These are phyloP conservation scores for Venusia cambrica DNA, from an alignment of 2,888 invertebrate genomes.

Conservation along the genomic window DNA sequence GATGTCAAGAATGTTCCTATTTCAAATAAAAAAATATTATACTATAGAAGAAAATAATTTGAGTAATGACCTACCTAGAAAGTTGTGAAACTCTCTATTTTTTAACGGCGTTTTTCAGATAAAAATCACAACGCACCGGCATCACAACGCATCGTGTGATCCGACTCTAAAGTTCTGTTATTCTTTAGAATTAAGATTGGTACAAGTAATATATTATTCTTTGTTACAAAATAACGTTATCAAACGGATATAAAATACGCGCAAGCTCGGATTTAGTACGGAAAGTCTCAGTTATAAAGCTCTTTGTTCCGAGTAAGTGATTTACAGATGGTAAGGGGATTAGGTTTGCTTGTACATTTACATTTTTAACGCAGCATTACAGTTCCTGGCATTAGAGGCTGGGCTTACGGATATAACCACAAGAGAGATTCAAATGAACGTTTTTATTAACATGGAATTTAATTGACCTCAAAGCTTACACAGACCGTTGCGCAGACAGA, in stretches of 20 bases:
- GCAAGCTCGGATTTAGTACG: slow-evolving; percentile 25
- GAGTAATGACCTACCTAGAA: too few relatives aligned
- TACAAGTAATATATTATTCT: too few relatives aligned
- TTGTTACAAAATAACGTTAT: slow-evolving; percentile 24
- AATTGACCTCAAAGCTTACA: not conserved
- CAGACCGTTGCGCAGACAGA: too few relatives aligned
- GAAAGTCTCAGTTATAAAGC: slow-evolving; percentile 31
- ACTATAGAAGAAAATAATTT: too few relatives aligned
- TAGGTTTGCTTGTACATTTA: slow-evolving; percentile 30
- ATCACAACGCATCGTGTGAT: too few relatives aligned
- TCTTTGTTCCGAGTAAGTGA: slow-evolving; percentile 36
- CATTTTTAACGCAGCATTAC: slow-evolving; percentile 24
- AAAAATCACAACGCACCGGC: too few relatives aligned
- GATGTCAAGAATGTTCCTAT: too few relatives aligned
- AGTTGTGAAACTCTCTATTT: too few relatives aligned
- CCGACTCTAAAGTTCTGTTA: too few relatives aligned
- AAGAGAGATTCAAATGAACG: not conserved
- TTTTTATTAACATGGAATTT: not conserved
- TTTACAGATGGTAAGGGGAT: slow-evolving; percentile 36
- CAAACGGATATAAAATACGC: slow-evolving; percentile 28
- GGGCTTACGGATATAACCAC: not conserved
- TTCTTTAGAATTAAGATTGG: too few relatives aligned
- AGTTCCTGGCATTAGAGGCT: slow-evolving; percentile 5
- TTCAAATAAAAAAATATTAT: too few relatives aligned
- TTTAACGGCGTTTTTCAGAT: too few relatives aligned